Evolutionary conservation across 2,888 invertebrate species (phyloP).

Genomic region (Cepaea hortensis): DNA sequence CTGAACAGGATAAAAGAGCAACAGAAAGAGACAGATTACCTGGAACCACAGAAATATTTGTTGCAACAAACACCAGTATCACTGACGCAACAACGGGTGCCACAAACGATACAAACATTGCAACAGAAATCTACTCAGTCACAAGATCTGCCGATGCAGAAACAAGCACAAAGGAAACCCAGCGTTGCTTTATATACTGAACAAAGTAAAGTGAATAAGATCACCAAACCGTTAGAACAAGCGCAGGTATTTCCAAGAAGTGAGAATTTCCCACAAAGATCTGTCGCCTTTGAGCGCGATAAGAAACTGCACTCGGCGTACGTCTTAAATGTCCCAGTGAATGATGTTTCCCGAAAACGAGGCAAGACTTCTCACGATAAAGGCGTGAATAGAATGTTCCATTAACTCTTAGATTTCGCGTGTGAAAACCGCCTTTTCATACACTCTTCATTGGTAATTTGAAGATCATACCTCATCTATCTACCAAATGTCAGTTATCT

Average conservation of each 20-base stretch:
- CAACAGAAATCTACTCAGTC: too few relatives aligned
- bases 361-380: not conserved
- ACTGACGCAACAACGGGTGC: too few relatives aligned
- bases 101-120: too few relatives aligned
- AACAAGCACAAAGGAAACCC: too few relatives aligned
- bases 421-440: too few relatives aligned
- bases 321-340: not conserved
- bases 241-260: not conserved
- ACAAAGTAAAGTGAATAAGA: too few relatives aligned
- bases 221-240: not conserved
- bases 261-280: not conserved
- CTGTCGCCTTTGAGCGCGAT: not conserved
- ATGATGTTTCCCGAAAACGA: not conserved
- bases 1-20: conserved; percentile 4
- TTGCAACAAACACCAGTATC: too few relatives aligned
- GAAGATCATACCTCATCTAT: too few relatives aligned
- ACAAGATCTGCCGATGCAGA: too few relatives aligned
- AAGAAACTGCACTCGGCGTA: not conserved
- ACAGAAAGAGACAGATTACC: not conserved
- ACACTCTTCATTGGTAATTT: too few relatives aligned
- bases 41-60: not conserved
- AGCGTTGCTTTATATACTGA: too few relatives aligned
- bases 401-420: not conserved
- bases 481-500: too few relatives aligned
- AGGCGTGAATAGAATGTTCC: conserved; percentile 1